A percentile compares a stretch with the other conserved stretches of the same genome.
Conservation (phyloP, 2,113 vertebrate genomes). For the human region GRCh38 chr15:47658001-47658500, state of each 20-base stretch:
- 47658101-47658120: background rate
- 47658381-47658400: background rate
- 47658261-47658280: background rate
- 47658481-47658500: background rate
- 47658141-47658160: background rate
- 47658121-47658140: background rate
- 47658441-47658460: constrained; percentile 6
- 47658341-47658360: background rate
- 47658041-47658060: background rate
- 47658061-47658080: background rate
- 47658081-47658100: background rate
- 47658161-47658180: background rate
- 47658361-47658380: background rate
- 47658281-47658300: background rate
- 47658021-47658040: too few species aligned
- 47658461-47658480: background rate
- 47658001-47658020: too few species aligned
- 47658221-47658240: background rate
- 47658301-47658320: background rate
- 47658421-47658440: background rate
- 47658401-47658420: background rate
- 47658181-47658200: background rate
- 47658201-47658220: background rate
- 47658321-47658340: background rate
- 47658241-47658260: background rate